A percentile compares a stretch with the other conserved stretches of the same genome.
Conservation (phyloP, 92 coral and sea anemone species). For the Actinernus sp. region DNA sequence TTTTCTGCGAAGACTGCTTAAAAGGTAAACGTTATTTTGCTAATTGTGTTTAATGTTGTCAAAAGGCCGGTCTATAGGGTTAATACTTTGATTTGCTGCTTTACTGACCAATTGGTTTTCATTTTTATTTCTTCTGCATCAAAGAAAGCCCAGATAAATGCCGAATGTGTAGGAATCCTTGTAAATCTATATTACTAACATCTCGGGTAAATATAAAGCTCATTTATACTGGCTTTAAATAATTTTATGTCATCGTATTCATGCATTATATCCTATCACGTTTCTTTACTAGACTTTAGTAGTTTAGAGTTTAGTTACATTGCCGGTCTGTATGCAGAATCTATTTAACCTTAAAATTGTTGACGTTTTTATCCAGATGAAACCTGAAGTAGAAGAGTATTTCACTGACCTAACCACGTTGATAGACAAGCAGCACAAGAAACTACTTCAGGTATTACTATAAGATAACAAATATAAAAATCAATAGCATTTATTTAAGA, state of each 20-base stretch:
- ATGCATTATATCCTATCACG: background rate
- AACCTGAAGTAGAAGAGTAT: constrained; percentile 96
- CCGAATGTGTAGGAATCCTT: constrained; percentile 75
- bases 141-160: constrained; percentile 81
- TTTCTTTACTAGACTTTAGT: background rate
- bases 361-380: constrained; percentile 61
- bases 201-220: constrained; percentile 61
- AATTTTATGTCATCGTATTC: background rate
- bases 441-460: constrained; percentile 75
- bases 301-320: background rate
- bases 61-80: no score
- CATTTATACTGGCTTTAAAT: background rate
- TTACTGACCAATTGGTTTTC: background rate
- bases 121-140: background rate
- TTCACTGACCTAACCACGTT: constrained; percentile 89
- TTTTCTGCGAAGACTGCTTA: constrained; percentile 91
- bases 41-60: background rate
- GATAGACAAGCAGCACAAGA: constrained; percentile 76
- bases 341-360: background rate
- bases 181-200: constrained; percentile 86
- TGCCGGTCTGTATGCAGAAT: no score
- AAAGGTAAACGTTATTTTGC: constrained; percentile 61
- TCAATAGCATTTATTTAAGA: background rate
- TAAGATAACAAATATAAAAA: background rate
- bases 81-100: no score